Base-by-base conservation (phyloP, 2,797 vertebrate species). In the Rhynchotus rufescens region DNA sequence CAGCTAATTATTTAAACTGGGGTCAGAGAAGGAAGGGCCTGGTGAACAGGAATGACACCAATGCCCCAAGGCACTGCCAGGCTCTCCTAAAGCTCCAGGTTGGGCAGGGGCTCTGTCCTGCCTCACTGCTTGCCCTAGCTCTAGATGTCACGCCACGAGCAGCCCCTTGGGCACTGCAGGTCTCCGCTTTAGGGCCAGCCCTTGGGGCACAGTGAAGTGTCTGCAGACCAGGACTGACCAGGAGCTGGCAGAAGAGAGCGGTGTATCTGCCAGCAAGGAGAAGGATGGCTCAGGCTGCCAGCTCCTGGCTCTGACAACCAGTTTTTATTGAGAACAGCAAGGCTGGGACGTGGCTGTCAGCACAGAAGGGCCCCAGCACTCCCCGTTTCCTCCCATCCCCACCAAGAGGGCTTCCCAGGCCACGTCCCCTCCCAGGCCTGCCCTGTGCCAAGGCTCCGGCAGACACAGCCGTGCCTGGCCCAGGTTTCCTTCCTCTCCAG, bases 401-500 rank as follows among this genome's bases (percentile, higher is more conserved):
- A 52, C 3, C 10, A 42, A 38, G 19, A 83, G 22, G 40, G 25
- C 62, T 85, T 87, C 59, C 62, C 69, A 77, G 26, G 17, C 47
- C 49, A 89, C 71, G 3, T 91, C 38, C 51, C 32, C 32, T 26
- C 32, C 66, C 34, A 4, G 52, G 80, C 26, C 21, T 88, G 49
- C 15, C 20, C 57, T 0, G 0, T 32, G 65, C 84, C 93, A 84
- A 80, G 73, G 60, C n/a, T 65, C 26, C 49, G 76, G 78, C 0
- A 0, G 73, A 93, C 9, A 0, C 72, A 92, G 79, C 47, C 47
- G 59, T 79, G 68, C 22, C 81, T 49, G 34, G 45, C n/a, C 44
- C 59, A 36, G 13, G 19, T 88, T 91, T 88, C 72, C 92, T 93
- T 92, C 86, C 86, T 93, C 64, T 69, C 30, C 92, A 94, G 77